Base-by-base conservation (phyloP, 2,888 invertebrate species). In the Plusia festucae region DNA sequence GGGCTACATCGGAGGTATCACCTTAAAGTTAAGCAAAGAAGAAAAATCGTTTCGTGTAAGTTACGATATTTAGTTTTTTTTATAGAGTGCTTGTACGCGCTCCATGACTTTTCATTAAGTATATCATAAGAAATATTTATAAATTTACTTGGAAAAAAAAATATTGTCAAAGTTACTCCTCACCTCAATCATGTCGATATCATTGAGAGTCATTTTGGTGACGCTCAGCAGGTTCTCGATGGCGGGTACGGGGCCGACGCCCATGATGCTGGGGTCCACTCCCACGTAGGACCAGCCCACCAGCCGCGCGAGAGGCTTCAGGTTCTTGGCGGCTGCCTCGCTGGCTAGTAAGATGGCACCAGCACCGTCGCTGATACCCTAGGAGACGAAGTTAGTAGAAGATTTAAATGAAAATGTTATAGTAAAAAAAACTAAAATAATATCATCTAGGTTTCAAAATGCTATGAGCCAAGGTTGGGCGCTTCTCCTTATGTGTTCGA, bases 341-440 rank as follows among this genome's bases (percentile, higher is more conserved):
- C 97, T 97, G 40, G 99, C 99, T 57, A 99, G 88, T 16, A 99
- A 96, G 1, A 99, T 95, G 22, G 99, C 97, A 5, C 97, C 98
- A 0, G 99, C 99, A n/a, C 99, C 99, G 93, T 99, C 99, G 86
- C 98, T 98, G 83, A 99, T 97, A 73, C 99, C 99, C 98, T 98
- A 86, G n/a, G n/a, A n/a, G n/a, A n/a, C n/a, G n/a, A 24, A 7
- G 11, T n/a, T n/a, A n/a, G n/a, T n/a, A n/a, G 0, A 46, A 7
- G 51, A 22, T 27, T 16, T 1, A 8, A 7, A 6, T 30, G 6
- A 4, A 30, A 30, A 30, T 30, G 27, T 8, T n/a, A n/a, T n/a
- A n/a, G n/a, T n/a, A n/a, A n/a, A n/a, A n/a, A n/a, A n/a, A n/a
- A n/a, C n/a, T n/a, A n/a, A n/a, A n/a, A n/a, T n/a, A n/a, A n/a